Evolutionary conservation across 2,113 vertebrate genomes (phyloP).

Genomic region (Donacobius atricapilla): DNA sequence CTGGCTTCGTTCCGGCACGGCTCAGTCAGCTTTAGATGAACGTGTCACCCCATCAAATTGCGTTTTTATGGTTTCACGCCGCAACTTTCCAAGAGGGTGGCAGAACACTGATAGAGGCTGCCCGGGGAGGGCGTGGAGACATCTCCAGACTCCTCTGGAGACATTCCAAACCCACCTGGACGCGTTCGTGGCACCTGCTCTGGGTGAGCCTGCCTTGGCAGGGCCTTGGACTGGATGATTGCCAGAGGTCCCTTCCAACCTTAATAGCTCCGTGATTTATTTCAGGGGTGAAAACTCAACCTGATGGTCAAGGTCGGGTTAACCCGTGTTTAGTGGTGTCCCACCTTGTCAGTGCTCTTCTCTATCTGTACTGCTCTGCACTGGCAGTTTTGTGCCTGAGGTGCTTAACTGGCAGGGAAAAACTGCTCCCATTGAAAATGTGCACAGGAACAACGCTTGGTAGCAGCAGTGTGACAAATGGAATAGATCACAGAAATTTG

Average conservation of each 20-base stretch:
- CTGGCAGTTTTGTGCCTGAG: neutral
- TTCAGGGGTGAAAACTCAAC: neutral
- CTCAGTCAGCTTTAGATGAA: too few relatives aligned
- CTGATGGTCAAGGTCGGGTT: neutral
- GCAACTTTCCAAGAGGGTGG: neutral
- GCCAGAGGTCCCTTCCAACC: neutral
- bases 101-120: neutral
- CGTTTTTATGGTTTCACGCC: rapidly evolving
- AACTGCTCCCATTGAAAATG: rapidly evolving
- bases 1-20: neutral
- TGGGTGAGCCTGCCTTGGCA: neutral
- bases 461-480: rapidly evolving
- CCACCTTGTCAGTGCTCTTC: rapidly evolving
- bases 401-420: neutral
- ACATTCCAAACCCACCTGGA: neutral
- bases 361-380: rapidly evolving
- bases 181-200: neutral
- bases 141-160: neutral
- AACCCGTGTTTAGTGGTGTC: neutral
- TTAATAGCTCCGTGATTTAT: neutral
- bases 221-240: neutral
- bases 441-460: rapidly evolving
- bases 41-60: neutral
- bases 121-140: neutral
- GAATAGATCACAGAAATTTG: rapidly evolving